Conservation (phyloP, 2,797 vertebrate species). For the Steatocranus sp. region DNA sequence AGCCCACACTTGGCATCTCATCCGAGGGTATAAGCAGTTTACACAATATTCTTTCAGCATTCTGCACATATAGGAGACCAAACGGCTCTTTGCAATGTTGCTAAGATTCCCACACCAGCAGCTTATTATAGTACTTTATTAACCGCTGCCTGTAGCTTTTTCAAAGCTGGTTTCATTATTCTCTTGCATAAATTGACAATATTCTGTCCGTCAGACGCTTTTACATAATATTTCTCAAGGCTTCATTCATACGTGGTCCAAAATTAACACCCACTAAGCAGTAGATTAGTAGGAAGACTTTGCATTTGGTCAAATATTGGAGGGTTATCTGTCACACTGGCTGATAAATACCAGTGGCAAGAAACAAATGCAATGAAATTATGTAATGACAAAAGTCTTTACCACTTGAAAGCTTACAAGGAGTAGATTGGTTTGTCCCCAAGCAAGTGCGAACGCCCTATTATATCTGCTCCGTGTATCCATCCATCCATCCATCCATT, state of each 20-base stretch:
- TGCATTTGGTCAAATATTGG: not conserved
- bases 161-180: not conserved
- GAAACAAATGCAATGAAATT: not conserved
- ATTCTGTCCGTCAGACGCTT: not conserved
- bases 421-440: not conserved
- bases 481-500: too few species aligned
- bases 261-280: not conserved
- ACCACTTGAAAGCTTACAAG: not conserved
- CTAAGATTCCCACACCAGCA: not conserved
- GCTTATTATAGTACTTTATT: not conserved
- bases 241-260: not conserved
- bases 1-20: conserved; percentile 5
- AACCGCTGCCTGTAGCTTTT: not conserved
- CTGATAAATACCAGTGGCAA: not conserved
- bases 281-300: not conserved
- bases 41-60: not conserved
- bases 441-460: not conserved
- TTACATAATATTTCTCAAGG: not conserved
- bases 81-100: not conserved
- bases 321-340: not conserved
- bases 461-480: not conserved
- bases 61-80: not conserved
- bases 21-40: not conserved
- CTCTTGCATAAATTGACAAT: not conserved
- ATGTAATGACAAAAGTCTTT: not conserved